These are phyloP conservation scores for Ceratothoa steindachneri DNA, from an alignment of 2,888 invertebrate genomes.

Conservation along the genomic window DNA sequence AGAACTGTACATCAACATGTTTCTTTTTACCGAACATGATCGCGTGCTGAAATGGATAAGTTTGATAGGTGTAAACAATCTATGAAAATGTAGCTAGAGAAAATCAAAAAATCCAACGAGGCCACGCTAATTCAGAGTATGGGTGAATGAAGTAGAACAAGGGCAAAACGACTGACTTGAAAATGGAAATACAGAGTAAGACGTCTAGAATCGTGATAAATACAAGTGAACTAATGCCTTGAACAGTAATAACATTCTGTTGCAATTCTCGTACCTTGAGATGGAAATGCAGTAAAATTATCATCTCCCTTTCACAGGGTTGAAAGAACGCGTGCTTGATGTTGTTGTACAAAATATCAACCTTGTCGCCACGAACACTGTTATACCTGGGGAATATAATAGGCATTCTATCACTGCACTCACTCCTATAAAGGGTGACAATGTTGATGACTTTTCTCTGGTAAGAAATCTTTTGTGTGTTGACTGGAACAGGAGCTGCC, in stretches of 20 bases:
- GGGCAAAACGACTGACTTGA: too few species aligned
- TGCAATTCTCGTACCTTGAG: conserved; percentile 78
- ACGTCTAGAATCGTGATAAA: too few species aligned
- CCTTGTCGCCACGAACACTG: conserved; percentile 98
- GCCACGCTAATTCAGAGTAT: neutral
- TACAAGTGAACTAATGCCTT: too few species aligned
- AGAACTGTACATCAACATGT: conserved; percentile 97
- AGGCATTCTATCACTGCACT: neutral
- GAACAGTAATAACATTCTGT: too few species aligned
- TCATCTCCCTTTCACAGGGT: conserved; percentile 99
- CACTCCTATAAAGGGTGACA: too few species aligned
- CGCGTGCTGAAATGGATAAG: conserved; percentile 81
- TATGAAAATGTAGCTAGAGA: too few species aligned
- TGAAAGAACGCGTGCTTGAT: conserved; percentile 99
- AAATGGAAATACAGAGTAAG: too few species aligned
- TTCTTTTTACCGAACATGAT: conserved; percentile 99
- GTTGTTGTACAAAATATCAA: conserved; percentile 98
- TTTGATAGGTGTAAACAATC: too few species aligned
- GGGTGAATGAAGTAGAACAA: conserved; percentile 11
- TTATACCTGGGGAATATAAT: conserved; percentile 65
- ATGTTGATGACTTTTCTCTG: too few species aligned
- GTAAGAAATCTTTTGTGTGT: too few species aligned
- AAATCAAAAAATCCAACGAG: too few species aligned
- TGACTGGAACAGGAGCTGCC: too few species aligned
- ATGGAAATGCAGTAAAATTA: conserved; percentile 96